phyloP scores from a whole-genome alignment of 2,888 invertebrate genomes.

The Xylocampa areola region DNA sequence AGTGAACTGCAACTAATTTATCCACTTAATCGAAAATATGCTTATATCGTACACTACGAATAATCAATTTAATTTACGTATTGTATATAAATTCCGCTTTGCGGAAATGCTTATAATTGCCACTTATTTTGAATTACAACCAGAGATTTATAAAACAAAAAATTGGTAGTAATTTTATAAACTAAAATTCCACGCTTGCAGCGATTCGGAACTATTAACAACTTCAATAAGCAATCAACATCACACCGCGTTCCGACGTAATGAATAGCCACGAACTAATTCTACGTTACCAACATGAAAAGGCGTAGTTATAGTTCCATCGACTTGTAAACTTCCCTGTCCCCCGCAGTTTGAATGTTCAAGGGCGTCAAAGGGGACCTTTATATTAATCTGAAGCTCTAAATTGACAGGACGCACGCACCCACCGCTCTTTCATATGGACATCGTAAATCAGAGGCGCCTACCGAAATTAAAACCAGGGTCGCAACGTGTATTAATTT shows the following conservation, averaged over 20 bases:
- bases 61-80: background rate
- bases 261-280: conserved; percentile 80
- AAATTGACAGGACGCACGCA: conserved; percentile 77
- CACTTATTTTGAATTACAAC: conserved; percentile 16
- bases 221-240: conserved; percentile 81
- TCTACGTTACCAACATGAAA: conserved; percentile 77
- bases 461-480: conserved; percentile 84
- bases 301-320: conserved; percentile 70
- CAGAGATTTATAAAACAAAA: conserved; percentile 36
- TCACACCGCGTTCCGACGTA: conserved; percentile 73
- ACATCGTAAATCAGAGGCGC: conserved; percentile 84
- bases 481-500: conserved; percentile 81
- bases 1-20: no score
- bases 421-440: conserved; percentile 80
- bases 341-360: conserved; percentile 48
- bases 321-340: conserved; percentile 62
- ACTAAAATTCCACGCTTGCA: conserved; percentile 57
- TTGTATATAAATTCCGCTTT: background rate
- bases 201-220: conserved; percentile 73
- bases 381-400: conserved; percentile 69
- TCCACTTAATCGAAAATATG: no score
- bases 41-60: no score
- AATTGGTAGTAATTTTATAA: conserved; percentile 45
- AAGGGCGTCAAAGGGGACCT: conserved; percentile 57
- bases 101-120: conserved; percentile 2